phyloP scores from a whole-genome alignment of 2,113 vertebrate species.

The Passer montanus region DNA sequence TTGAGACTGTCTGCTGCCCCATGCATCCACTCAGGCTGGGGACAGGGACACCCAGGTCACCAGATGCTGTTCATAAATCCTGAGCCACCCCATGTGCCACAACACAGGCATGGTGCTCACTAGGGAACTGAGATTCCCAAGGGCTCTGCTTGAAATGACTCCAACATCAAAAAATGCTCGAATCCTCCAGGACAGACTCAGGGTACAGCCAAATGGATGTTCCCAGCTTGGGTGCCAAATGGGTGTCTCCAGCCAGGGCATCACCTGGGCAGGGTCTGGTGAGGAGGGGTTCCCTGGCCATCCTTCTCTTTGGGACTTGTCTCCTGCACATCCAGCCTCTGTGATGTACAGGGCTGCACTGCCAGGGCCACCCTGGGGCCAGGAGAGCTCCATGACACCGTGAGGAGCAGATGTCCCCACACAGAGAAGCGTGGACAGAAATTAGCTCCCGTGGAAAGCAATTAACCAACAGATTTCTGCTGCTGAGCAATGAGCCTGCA shows the following conservation, averaged over 20 bases:
- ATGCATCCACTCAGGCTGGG: not conserved
- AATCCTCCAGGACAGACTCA: not conserved
- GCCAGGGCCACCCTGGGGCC: not conserved
- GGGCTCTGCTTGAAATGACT: not conserved
- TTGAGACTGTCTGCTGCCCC: not conserved
- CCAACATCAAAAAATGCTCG: not conserved
- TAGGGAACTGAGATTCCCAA: not conserved
- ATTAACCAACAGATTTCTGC: not conserved
- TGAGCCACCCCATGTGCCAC: not conserved
- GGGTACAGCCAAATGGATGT: not conserved
- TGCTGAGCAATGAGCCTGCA: not conserved
- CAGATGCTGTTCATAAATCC: fast-evolving
- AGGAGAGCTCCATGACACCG: fast-evolving
- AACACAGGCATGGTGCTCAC: not conserved
- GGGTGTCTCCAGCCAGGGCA: not conserved
- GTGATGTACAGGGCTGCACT: not conserved
- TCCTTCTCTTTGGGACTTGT: not conserved
- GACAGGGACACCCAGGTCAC: not conserved
- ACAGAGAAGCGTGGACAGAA: not conserved
- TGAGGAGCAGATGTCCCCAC: not conserved
- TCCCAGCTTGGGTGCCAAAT: not conserved
- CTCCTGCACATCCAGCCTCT: not conserved
- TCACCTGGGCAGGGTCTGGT: not conserved
- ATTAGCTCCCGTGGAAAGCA: not conserved
- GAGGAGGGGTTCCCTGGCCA: not conserved